Evolutionary conservation across 2,888 invertebrate genomes (phyloP).

Genomic region (Pheosia gnoma): DNA sequence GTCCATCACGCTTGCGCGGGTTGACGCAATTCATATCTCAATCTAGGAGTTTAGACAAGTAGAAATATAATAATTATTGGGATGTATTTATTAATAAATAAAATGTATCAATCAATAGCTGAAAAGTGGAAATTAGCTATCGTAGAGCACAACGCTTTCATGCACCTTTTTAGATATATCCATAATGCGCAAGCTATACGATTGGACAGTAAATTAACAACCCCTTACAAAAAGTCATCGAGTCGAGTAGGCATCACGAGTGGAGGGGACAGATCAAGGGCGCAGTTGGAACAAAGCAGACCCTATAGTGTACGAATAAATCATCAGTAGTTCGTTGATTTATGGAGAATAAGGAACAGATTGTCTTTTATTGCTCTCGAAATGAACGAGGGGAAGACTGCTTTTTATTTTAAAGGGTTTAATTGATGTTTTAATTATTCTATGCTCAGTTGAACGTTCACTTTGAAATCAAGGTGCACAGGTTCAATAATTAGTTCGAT

Average conservation of each 20-base stretch:
- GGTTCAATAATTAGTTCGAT: no score
- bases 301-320: slow-evolving; percentile 64
- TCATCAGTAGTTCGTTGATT: slow-evolving; percentile 71
- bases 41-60: no score
- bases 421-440: not conserved
- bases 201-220: slow-evolving; percentile 61
- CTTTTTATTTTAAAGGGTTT: not conserved
- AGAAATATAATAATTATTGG: no score
- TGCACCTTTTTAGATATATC: slow-evolving; percentile 6
- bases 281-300: slow-evolving; percentile 67
- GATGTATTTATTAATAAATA: no score
- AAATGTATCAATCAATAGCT: not conserved
- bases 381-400: not conserved
- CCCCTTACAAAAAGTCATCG: slow-evolving; percentile 70
- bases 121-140: not conserved
- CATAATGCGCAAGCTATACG: slow-evolving; percentile 47
- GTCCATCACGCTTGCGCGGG: no score
- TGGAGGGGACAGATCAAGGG: slow-evolving; percentile 52
- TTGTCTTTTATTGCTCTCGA: slow-evolving; percentile 65
- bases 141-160: not conserved
- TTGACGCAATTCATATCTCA: no score
- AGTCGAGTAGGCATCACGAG: slow-evolving; percentile 59
- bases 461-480: no score
- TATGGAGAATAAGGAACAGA: slow-evolving; percentile 57
- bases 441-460: not conserved